A percentile compares a stretch with the other conserved stretches of the same genome.
Evolutionary conservation across 2,113 vertebrate species (phyloP).

Genomic region (Colossoma macropomum): DNA sequence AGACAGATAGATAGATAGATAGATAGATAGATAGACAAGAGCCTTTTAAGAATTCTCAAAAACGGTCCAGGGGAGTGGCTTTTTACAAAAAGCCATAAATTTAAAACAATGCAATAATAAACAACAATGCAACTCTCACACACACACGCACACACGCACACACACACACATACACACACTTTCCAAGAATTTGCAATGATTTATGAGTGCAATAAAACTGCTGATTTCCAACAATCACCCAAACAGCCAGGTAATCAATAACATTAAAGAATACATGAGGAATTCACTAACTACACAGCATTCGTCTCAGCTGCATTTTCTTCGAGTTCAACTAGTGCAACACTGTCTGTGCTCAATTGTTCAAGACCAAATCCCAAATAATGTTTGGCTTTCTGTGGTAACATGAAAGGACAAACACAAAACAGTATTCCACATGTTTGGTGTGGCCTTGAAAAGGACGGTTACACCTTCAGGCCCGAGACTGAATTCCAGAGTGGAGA

Average conservation of each 20-base stretch:
- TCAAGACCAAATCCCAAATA: not conserved
- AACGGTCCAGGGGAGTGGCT: not conserved
- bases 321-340: not conserved
- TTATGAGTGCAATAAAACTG: not conserved
- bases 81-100: not conserved
- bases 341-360: not conserved
- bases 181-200: not conserved
- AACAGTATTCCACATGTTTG: not conserved
- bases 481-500: not conserved
- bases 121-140: not conserved
- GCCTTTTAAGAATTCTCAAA: no score
- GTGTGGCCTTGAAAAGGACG: slow-evolving; percentile 9
- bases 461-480: slow-evolving; percentile 48
- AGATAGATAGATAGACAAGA: no score
- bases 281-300: not conserved
- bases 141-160: not conserved
- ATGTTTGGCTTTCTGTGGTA: not conserved
- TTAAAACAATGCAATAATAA: not conserved
- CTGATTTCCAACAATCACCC: slow-evolving; percentile 11
- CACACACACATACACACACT: not conserved
- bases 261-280: not conserved
- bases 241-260: not conserved
- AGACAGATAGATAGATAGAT: no score
- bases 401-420: not conserved
- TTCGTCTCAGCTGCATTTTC: not conserved